Base-by-base conservation (phyloP, 2,888 invertebrate species). In the Eupithecia abbreviata region DNA sequence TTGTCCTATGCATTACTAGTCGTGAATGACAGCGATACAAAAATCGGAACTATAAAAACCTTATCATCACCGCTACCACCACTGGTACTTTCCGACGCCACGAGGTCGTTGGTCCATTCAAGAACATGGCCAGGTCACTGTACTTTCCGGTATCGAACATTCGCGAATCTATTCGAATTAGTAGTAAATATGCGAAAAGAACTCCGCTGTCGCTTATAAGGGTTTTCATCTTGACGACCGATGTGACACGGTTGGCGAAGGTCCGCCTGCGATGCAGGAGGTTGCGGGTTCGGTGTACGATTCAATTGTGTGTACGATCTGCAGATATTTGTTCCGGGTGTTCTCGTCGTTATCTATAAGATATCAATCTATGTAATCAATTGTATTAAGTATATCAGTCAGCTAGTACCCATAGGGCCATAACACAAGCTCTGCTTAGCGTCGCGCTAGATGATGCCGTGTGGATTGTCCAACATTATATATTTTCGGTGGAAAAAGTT, bases 61-160 rank as follows among this genome's bases (percentile, higher is more conserved):
- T 9, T 66, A 7, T 66, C 30, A 41, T 13, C 30, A 30, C 30
- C 30, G 30, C 30, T n/a, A 51, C 5, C 13, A 7, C 12, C 13
- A 13, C 41, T 65, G 42, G 6, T 42, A 66, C 3, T 15, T 66
- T 66, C 2, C 42, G 65, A 41, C 41, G 66, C 5, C 42, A 66
- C 12, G 69, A 47, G 69, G 69, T 47, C 69, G 18, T 69, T 69
- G 47, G 69, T 69, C 68, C 68, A 62, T 49, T 71, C 15, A 18
- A 41, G 58, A 58, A 62, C 15, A 42, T 42, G 42, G 15, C 13
- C 42, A 66, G 66, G 66, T 66, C 66, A 66, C 66, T 66, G 66
- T 66, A 66, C 66, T 15, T 66, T 66, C 66, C 42, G 66, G 42
- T 7, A 66, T 15, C 66, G 66, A 66, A 66, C 66, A 42, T 66